Conservation (phyloP, 2,113 vertebrate genomes). For the Peromyscus leucopus region DNA sequence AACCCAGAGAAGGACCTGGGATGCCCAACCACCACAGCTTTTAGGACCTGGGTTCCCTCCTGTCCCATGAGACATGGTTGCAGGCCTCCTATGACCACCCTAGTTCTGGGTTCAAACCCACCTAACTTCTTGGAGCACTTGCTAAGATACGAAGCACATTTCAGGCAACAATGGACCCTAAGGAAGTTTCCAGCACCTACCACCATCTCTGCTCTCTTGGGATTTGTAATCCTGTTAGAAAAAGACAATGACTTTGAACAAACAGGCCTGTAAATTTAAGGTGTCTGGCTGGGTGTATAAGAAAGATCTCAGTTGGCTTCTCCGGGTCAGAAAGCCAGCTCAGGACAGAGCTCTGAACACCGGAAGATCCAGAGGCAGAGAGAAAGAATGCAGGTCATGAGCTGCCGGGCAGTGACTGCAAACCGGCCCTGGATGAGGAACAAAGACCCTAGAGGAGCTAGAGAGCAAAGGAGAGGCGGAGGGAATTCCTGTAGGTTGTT, state of each 20-base stretch:
- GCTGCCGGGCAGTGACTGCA: not conserved
- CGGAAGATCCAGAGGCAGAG: not conserved
- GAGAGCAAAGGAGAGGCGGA: not conserved
- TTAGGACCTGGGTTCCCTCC: not conserved
- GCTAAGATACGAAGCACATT: rapidly evolving
- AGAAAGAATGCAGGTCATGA: not conserved
- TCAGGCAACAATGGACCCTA: not conserved
- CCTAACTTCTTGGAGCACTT: not conserved
- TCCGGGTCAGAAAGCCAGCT: not conserved
- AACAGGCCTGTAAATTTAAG: not conserved
- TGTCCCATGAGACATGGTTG: not conserved
- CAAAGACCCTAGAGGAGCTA: not conserved
- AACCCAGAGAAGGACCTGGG: not conserved
- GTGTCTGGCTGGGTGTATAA: not conserved
- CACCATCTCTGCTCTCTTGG: not conserved
- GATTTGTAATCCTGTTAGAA: not conserved
- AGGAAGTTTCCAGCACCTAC: not conserved
- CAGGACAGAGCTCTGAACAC: not conserved
- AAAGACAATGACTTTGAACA: not conserved
- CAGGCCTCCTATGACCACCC: not conserved
- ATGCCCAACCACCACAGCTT: not conserved
- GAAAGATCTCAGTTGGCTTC: not conserved
- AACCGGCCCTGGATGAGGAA: not conserved
- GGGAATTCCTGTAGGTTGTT: not conserved
- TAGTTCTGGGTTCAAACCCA: constrained; percentile 32